phyloP scores from a whole-genome alignment of 37 sponge, comb jelly and placozoan species.

The Hormiphora californensis region DNA sequence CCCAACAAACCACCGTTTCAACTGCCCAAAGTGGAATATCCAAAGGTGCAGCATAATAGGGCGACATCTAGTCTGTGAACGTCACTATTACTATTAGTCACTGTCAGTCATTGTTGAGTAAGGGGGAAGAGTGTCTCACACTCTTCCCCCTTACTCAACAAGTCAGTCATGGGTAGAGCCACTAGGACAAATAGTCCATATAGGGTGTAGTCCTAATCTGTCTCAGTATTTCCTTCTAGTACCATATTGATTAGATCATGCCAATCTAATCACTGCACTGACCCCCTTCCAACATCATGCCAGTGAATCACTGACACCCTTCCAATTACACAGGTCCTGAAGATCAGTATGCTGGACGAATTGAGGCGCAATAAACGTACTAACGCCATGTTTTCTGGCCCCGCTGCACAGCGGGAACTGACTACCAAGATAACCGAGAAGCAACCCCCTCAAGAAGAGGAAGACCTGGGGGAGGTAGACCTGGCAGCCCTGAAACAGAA shows the following conservation, averaged over 20 bases:
- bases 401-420: neutral
- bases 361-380: neutral
- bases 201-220: too few relatives aligned
- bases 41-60: neutral
- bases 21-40: neutral
- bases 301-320: too few relatives aligned
- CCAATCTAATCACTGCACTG: too few relatives aligned
- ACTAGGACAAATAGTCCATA: too few relatives aligned
- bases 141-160: too few relatives aligned
- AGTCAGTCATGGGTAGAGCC: too few relatives aligned
- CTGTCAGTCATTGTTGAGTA: neutral
- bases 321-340: neutral
- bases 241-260: too few relatives aligned
- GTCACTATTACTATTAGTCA: neutral
- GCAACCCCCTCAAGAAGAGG: neutral
- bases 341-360: neutral
- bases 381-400: neutral
- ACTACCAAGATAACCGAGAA: neutral
- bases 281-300: too few relatives aligned
- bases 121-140: neutral
- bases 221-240: too few relatives aligned
- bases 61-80: neutral
- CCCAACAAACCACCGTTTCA: neutral
- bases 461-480: neutral
- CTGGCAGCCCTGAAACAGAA: neutral